phyloP scores from a whole-genome alignment of 1,140 invertebrate species.

The Anthonomus grandis region DNA sequence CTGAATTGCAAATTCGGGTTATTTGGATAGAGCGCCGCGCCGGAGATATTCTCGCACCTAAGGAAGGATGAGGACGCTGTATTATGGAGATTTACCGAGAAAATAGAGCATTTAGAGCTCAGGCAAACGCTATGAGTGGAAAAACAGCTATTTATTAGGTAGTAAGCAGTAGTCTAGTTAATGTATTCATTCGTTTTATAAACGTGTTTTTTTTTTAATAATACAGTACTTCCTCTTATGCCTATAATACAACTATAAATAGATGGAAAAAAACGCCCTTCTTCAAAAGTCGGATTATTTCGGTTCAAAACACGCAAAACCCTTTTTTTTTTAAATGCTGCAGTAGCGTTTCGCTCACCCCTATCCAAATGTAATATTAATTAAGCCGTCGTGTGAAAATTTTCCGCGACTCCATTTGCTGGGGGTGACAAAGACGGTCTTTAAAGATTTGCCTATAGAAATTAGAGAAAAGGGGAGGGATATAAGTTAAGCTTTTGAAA shows the following conservation, averaged over 20 bases:
- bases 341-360: background rate
- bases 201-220: too few relatives aligned
- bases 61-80: slow-evolving; percentile 4
- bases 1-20: slow-evolving; percentile 20
- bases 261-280: too few relatives aligned
- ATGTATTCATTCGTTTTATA: too few relatives aligned
- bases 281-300: slow-evolving; percentile 17
- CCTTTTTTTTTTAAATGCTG: slow-evolving; percentile 7
- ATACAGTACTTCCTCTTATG: too few relatives aligned
- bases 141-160: too few relatives aligned
- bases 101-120: background rate
- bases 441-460: too few relatives aligned
- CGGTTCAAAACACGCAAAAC: slow-evolving; percentile 16
- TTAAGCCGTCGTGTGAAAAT: slow-evolving; percentile 28
- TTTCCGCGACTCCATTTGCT: slow-evolving; percentile 13
- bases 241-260: too few relatives aligned
- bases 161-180: too few relatives aligned
- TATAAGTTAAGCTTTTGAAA: too few relatives aligned
- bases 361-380: slow-evolving; percentile 31
- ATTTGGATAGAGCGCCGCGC: slow-evolving; percentile 9
- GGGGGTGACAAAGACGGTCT: too few relatives aligned
- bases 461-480: too few relatives aligned
- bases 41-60: slow-evolving; percentile 12
- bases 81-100: slow-evolving; percentile 9
- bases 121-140: too few relatives aligned